These are phyloP conservation scores for Bolborhynchus lineola DNA, from an alignment of 2,113 vertebrate species.

Conservation along the genomic window DNA sequence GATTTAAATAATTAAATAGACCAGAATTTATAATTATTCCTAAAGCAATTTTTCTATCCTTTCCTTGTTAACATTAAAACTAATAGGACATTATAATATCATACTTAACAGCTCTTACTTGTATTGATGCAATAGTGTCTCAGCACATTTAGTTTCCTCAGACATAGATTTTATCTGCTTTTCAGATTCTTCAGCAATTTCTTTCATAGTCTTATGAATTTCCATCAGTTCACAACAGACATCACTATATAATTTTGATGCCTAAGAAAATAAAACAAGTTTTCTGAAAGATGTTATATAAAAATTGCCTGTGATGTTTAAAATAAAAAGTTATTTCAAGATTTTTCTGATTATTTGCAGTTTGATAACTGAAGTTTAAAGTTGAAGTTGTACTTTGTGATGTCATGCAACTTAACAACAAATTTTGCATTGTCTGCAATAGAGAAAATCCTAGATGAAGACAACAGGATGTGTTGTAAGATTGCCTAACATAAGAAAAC, in stretches of 20 bases:
- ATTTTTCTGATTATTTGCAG: not conserved
- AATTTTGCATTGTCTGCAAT: not conserved
- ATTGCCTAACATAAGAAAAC: not conserved
- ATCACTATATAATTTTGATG: not conserved
- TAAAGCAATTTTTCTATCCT: not conserved
- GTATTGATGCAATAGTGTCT: slow-evolving; percentile 14
- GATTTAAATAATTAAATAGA: not conserved
- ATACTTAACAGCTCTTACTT: slow-evolving; percentile 55
- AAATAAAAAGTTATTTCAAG: not conserved
- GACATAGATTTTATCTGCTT: slow-evolving; percentile 20
- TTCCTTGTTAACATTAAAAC: not conserved
- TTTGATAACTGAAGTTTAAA: not conserved
- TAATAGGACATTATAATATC: not conserved
- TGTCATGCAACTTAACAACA: not conserved
- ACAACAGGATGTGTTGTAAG: not conserved
- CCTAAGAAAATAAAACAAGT: slow-evolving; percentile 39
- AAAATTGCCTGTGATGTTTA: not conserved
- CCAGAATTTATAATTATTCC: not conserved
- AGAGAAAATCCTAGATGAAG: not conserved
- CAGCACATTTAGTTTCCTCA: not conserved
- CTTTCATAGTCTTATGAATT: slow-evolving; percentile 23
- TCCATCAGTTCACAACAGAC: slow-evolving; percentile 17
- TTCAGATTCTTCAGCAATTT: slow-evolving; percentile 15
- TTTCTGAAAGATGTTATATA: not conserved
- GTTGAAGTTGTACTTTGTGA: not conserved